Percentiles rank a stretch among this genome's conserved stretches.
Evolutionary conservation across 2,797 vertebrate genomes (phyloP).

Genomic region (Allobates femoralis): DNA sequence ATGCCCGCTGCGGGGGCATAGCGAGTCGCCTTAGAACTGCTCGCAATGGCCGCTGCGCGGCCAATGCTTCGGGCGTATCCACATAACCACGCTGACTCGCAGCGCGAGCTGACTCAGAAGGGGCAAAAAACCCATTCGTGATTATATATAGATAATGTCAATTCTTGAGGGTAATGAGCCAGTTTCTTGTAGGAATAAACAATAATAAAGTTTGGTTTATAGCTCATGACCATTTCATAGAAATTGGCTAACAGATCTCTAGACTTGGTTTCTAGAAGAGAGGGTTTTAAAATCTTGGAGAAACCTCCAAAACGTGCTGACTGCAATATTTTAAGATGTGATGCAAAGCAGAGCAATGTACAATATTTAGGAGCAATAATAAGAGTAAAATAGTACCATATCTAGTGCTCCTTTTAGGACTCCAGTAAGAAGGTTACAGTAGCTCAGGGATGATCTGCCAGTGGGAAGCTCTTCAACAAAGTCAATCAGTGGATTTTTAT

Average conservation of each 20-base stretch:
- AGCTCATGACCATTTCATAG: not conserved
- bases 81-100: no score
- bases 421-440: constrained; percentile 77
- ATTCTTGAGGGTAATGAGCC: no score
- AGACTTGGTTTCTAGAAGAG: not conserved
- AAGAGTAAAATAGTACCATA: constrained; percentile 72
- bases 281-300: not conserved
- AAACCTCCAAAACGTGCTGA: not conserved
- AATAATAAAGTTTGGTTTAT: no score
- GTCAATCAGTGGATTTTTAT: constrained; percentile 78
- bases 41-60: no score
- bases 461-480: constrained; percentile 78
- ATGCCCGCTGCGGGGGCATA: no score
- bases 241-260: not conserved
- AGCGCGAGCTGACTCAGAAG: no score
- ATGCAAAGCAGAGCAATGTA: not conserved
- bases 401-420: constrained; percentile 80
- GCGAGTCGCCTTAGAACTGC: no score
- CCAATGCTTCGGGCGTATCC: no score
- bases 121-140: no score
- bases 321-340: not conserved
- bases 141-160: no score
- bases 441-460: constrained; percentile 75
- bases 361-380: not conserved
- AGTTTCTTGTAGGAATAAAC: no score